Evolutionary conservation across 2,888 invertebrate species (phyloP).

Genomic region (Herminia tarsipennalis): DNA sequence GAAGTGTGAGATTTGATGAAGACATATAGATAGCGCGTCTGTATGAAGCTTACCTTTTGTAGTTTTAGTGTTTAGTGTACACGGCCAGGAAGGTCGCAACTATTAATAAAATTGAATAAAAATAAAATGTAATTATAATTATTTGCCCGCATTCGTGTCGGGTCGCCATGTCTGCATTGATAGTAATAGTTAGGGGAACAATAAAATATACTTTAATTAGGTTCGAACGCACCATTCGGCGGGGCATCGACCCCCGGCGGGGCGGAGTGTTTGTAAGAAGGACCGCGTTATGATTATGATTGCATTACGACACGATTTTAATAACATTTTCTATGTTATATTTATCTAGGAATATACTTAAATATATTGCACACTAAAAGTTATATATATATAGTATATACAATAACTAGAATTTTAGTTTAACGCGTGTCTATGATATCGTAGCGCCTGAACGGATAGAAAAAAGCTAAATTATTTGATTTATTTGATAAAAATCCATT

Average conservation of each 20-base stretch:
- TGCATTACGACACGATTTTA: neutral
- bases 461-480: no score
- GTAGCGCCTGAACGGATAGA: no score
- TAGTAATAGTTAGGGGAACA: slow-evolving; percentile 78
- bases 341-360: neutral
- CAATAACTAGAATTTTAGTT: no score
- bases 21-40: no score
- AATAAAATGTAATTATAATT: slow-evolving; percentile 82
- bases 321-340: neutral
- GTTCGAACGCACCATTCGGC: slow-evolving; percentile 51
- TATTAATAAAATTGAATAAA: slow-evolving; percentile 60
- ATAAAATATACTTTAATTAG: slow-evolving; percentile 85
- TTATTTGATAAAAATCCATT: no score
- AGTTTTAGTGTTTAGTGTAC: no score
- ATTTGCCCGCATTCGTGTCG: slow-evolving; percentile 81
- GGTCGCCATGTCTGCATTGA: slow-evolving; percentile 70
- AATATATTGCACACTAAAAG: neutral
- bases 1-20: no score
- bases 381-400: no score
- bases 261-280: slow-evolving; percentile 36
- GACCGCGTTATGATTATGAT: slow-evolving; percentile 40
- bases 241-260: slow-evolving; percentile 49
- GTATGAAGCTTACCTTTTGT: no score
- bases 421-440: no score
- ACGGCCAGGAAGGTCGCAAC: slow-evolving; percentile 59